Conservation (phyloP, 2,797 vertebrate genomes). For the Rhinichthys osculus region DNA sequence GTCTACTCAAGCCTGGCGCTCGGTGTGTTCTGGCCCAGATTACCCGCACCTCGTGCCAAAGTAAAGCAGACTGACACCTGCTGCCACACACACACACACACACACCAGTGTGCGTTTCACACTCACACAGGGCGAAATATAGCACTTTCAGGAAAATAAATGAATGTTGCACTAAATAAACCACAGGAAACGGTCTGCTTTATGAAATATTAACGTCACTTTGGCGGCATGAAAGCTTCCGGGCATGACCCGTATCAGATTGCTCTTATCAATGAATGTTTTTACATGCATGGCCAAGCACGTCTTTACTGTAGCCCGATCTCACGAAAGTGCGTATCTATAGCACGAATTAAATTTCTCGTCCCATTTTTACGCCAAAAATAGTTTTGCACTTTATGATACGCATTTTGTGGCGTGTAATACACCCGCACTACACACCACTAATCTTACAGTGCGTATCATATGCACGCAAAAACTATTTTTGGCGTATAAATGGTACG, state of each 20-base stretch:
- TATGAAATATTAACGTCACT: constrained; percentile 14
- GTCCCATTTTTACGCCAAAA: no score
- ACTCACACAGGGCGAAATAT: neutral
- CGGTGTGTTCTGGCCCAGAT: constrained; percentile 3
- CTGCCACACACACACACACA: neutral
- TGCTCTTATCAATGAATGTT: neutral
- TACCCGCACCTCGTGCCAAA: neutral
- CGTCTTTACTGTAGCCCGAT: neutral
- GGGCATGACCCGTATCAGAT: neutral
- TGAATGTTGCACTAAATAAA: constrained; percentile 56
- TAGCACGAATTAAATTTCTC: no score
- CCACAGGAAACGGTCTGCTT: neutral
- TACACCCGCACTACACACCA: no score
- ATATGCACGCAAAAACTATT: no score
- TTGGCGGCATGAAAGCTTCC: neutral
- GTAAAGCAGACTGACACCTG: constrained; percentile 23
- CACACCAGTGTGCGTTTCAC: neutral
- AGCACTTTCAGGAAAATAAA: neutral
- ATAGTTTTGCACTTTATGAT: no score
- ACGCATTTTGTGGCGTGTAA: no score
- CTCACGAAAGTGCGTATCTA: no score
- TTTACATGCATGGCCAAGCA: neutral
- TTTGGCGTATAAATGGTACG: no score
- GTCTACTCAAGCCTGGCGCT: neutral
- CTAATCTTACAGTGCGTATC: no score